Base-by-base conservation (phyloP, 2,113 vertebrate genomes). In the Gymnobelideus leadbeateri region DNA sequence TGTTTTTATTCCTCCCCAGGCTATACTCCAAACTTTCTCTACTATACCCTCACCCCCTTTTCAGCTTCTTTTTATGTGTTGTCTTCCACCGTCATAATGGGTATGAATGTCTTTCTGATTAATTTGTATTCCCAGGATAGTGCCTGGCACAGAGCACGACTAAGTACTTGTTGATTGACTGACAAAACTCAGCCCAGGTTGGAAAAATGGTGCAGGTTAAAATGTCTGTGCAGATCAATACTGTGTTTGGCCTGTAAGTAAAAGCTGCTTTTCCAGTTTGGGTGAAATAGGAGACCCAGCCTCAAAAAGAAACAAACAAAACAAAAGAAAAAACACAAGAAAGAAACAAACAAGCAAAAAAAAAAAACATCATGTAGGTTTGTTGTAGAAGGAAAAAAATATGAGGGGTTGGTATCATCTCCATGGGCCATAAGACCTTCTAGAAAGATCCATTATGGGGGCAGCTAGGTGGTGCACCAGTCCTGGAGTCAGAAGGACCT, bases 311-410 rank as follows among this genome's bases (percentile, higher is more conserved):
- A 84, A 43, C 0, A 77, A 77, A 31, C 10, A 31, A 43, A 61
- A 61, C 57, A 61, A 61, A 61, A 61, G 28, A 61, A 61, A 31
- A 61, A 3, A 61, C 25, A 2, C 55, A 57, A 57, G 57, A 68
- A 10, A 23, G 14, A 93, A 89, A 49, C 47, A 49, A 49, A 51
- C 0, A 21, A 43, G 8, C 28, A 31, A 46, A 61, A 24, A 46
- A 61, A 24, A 46, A 23, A 84, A 26, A 47, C 31, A 46, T 89
- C 90, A 91, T 12, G 37, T 84, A 91, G 21, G 5, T 10, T 12
- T 91, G 31, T 95, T 90, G 26, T 77, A 77, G 68, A n/a, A 77
- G 68, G 57, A 37, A 16, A 37, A 43, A 91, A 95, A 93, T 95
- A 1, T 1, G 21, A 8, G 12, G 89, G 37, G 94, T 54, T 49